Conservation (phyloP, 2,888 invertebrate species). For the Aspidapion aeneum region DNA sequence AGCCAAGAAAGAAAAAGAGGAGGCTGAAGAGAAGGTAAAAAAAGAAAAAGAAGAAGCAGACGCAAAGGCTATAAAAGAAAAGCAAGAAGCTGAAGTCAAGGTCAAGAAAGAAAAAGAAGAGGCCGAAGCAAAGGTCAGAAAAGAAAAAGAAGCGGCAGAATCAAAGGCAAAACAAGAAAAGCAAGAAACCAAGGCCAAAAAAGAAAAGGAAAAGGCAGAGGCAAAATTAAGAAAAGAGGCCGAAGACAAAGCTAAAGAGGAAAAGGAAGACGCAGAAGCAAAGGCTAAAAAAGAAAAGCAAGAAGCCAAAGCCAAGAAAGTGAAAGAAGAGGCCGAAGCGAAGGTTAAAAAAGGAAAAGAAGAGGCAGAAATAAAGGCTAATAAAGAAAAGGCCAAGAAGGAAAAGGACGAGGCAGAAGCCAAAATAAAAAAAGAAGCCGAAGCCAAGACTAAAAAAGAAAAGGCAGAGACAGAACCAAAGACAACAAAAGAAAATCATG, state of each 20-base stretch:
- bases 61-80: constrained; percentile 15
- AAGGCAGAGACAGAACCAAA: constrained; percentile 20
- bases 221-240: constrained; percentile 17
- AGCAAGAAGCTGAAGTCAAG: constrained; percentile 24
- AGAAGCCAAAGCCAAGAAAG: constrained; percentile 18
- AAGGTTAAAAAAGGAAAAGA: constrained; percentile 21
- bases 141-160: constrained; percentile 21
- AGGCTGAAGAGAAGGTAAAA: constrained; percentile 18
- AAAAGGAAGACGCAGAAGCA: constrained; percentile 19
- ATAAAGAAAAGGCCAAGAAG: constrained; percentile 12
- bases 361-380: constrained; percentile 19
- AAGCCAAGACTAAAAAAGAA: constrained; percentile 20
- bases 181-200: constrained; percentile 16
- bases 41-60: constrained; percentile 23
- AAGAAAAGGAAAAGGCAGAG: constrained; percentile 20
- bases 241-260: constrained; percentile 22
- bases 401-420: constrained; percentile 11
- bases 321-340: constrained; percentile 20
- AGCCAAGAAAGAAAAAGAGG: constrained; percentile 4
- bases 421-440: constrained; percentile 11
- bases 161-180: constrained; percentile 28
- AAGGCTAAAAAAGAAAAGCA: constrained; percentile 19
- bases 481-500: constrained; percentile 17
- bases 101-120: constrained; percentile 24
- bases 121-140: constrained; percentile 25